These are phyloP conservation scores for Oenanthe melanoleuca DNA, from an alignment of 2,113 vertebrate genomes.

Conservation along the genomic window DNA sequence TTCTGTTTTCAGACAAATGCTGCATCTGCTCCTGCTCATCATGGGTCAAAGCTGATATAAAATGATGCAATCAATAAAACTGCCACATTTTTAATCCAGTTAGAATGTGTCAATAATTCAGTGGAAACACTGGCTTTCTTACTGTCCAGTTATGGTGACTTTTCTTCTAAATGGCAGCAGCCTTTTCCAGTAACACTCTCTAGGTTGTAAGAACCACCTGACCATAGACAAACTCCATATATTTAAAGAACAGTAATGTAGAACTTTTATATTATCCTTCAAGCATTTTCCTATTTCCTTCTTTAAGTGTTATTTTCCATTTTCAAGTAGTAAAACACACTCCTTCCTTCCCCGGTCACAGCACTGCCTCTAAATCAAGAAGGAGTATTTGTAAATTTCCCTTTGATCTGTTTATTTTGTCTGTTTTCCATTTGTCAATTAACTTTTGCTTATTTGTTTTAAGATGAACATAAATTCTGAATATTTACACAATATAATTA, in stretches of 20 bases:
- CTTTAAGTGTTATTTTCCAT: neutral
- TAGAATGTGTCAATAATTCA: neutral
- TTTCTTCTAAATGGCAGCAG: neutral
- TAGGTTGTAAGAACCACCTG: neutral
- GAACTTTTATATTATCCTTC: neutral
- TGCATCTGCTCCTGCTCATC: neutral
- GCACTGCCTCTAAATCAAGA: neutral
- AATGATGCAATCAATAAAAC: neutral
- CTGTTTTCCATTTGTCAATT: neutral
- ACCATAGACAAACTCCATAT: neutral
- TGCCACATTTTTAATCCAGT: neutral
- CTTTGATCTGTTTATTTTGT: neutral
- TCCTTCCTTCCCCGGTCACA: neutral
- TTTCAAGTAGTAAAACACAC: neutral
- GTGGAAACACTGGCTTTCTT: neutral
- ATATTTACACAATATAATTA: neutral
- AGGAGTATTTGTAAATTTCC: neutral
- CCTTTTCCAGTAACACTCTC: neutral
- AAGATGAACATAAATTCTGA: neutral
- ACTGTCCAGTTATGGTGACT: neutral
- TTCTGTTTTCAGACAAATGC: neutral
- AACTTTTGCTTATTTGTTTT: neutral
- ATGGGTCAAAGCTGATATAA: neutral
- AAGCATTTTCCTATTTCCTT: neutral
- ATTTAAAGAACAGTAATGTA: neutral